Evolutionary conservation across 2,113 vertebrate species (phyloP), one percentile per base, ranked within the genome.

Genomic region (Brachionichthys hirsutus): DNA sequence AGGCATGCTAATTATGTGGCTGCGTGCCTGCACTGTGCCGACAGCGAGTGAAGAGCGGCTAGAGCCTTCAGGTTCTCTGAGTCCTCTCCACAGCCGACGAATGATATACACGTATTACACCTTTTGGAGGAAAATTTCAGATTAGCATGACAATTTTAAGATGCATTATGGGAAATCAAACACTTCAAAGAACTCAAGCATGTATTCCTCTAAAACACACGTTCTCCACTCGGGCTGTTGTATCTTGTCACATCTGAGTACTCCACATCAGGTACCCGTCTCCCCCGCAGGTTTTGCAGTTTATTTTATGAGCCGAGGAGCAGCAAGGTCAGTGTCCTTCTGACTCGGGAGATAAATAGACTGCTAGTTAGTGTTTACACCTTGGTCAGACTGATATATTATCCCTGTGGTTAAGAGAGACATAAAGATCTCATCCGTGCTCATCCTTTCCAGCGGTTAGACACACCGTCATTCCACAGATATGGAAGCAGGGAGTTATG

Each of bases 1-100:
- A 51, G 48, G 53, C 51, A 82, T 76, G 73, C 76, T 81, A 76
- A 83, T 87, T 63, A 69, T 59, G 55, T 75, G 65, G 65, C 73
- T 51, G 45, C 14, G 55, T 50, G 75, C 65, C 72, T 60, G 82
- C 36, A 20, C 44, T 38, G 54, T 70, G 75, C 62, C 65, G 67
- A 79, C 77, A 68, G 58, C 54, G 35, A 68, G 61, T 57, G 53
- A 80, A 80, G 63, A 58, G 59, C 20, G 6, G 47, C 54, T n/a
- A 44, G 54, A 73, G 56, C 73, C 52, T 77, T 75, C 53, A 64
- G 55, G 18, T 67, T 75, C 41, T 16, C 43, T 12, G 56, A 52
- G 45, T 55, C 41, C 8, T 45, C 41, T 30, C n/a, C 12, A 19
- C 57, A 52, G 41, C 36, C 4, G 54, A 19, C 8, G 8, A 6